Evolutionary conservation across 2,797 vertebrate genomes (phyloP).

Genomic region (Molossus molossus): DNA sequence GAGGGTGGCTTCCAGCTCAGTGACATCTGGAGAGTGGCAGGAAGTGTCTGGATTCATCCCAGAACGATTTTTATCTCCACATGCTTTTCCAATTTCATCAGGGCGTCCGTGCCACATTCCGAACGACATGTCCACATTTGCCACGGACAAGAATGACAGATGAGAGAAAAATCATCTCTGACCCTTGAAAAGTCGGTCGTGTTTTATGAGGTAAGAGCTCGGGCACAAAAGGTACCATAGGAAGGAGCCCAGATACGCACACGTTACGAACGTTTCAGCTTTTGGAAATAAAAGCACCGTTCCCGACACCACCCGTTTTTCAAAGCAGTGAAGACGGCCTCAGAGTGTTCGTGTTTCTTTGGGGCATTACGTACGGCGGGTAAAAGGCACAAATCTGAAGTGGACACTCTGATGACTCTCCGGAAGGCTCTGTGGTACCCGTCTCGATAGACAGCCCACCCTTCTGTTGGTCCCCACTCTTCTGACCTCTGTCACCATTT

Average conservation of each 20-base stretch:
- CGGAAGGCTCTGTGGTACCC: neutral
- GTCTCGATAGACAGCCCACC: neutral
- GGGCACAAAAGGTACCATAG: slow-evolving; percentile 81
- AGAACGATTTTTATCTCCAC: slow-evolving; percentile 95
- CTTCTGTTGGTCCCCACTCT: neutral
- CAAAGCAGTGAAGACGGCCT: slow-evolving; percentile 11
- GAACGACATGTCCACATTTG: slow-evolving; percentile 93
- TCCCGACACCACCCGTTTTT: neutral
- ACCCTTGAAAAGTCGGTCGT: slow-evolving; percentile 92
- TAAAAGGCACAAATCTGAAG: slow-evolving; percentile 33
- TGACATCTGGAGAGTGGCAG: slow-evolving; percentile 96
- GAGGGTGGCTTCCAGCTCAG: slow-evolving; percentile 94
- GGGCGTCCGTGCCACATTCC: slow-evolving; percentile 90
- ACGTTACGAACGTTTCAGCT: neutral
- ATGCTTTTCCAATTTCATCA: slow-evolving; percentile 96
- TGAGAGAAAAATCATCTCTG: slow-evolving; percentile 90
- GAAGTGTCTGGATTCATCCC: slow-evolving; percentile 96
- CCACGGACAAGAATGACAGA: slow-evolving; percentile 90
- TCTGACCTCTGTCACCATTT: neutral
- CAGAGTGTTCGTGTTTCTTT: neutral
- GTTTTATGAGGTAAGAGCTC: slow-evolving; percentile 89
- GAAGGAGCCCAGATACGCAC: slow-evolving; percentile 55
- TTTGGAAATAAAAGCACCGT: slow-evolving; percentile 41
- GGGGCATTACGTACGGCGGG: neutral
- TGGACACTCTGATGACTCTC: neutral